Evolutionary conservation across 2,113 vertebrate genomes (phyloP), one percentile per base, ranked within the genome.

Genomic region (Sander lucioperca): DNA sequence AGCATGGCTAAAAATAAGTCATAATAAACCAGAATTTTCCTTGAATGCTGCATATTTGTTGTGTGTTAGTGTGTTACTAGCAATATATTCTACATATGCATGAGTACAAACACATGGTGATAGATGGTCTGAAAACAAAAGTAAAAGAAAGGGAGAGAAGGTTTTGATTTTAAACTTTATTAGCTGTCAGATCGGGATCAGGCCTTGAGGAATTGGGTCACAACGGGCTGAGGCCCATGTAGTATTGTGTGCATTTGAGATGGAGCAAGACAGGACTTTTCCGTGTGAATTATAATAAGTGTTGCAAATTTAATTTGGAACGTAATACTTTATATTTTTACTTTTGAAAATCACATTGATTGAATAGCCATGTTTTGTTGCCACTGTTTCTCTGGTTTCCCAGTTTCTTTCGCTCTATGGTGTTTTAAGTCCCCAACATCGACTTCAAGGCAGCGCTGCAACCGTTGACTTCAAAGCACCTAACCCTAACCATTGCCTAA

Each of bases 121-220:
- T 68, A 33, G 48, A 33, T 33, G 6, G 18, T 33, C 18, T 0
- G 6, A 36, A 36, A 36, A n/a, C 12, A 63, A 43, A 43, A 39
- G 39, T 39, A 39, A 43, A 43, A 43, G 9, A 43, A 43, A 10
- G 39, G 39, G 39, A 27, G 21, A 30, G 61, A 68, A 43, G 4
- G 39, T 50, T 82, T 63, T 64, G 36, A 71, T 9, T 50, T 48
- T 53, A 30, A 50, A 62, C 50, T 84, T 74, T 50, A 54, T 51
- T 69, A 33, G 10, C 25, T 10, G 43, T 50, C 25, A 19, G 27
- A 15, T 43, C 2, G 2, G n/a, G 39, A 10, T 12, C 15, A 13
- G n/a, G 0, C 14, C 53, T 53, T 4, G 9, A 15, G 65, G 27
- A 43, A 7, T 8, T 36, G 36, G 7, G 36, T 36, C 9, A 39